Evolutionary conservation across 2,113 vertebrate genomes (phyloP), one percentile per base, ranked within the genome.

Genomic region (Paramisgurnus dabryanus): DNA sequence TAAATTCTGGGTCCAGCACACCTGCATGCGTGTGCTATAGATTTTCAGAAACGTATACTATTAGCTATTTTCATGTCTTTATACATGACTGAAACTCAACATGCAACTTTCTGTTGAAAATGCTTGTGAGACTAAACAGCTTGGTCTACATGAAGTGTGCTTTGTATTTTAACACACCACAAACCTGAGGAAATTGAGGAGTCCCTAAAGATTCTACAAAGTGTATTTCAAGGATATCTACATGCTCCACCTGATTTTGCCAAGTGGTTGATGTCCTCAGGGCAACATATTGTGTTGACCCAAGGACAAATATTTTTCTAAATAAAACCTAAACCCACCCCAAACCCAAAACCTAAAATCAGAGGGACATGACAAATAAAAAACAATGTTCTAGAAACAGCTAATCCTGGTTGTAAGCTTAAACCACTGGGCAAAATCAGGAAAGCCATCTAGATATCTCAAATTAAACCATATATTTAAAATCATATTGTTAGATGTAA

Each of bases 141-240:
- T 40, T 27, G 70, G 57, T 69, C 11, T 17, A 66, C 45, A 55
- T 43, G 41, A 27, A 9, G 10, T 63, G 13, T 83, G 27, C 78
- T 83, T 69, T 58, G 71, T 79, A 70, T 80, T 78, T 76, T 60
- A 80, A 70, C 43, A 70, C 45, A 43, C 18, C 64, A 69, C 58
- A 73, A 41, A 50, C 64, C 8, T 17, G 45, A 79, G 74, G n/a
- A 43, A 79, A 61, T 64, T n/a, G 18, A 63, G 5, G 18, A 61
- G 18, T 61, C 72, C 78, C 77, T 65, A 39, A 68, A 47, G 53
- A 55, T 17, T 4, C 3, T 18, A 53, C 9, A 27, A 58, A 9
- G 68, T 27, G 47, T 57, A 60, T 73, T 15, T 39, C 57, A 75
- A 53, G 73, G 41, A 27, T 69, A 69, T 67, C 65, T 43, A 73